Base-by-base conservation (phyloP, 2,888 invertebrate genomes). In the Cheilosia grossa region DNA sequence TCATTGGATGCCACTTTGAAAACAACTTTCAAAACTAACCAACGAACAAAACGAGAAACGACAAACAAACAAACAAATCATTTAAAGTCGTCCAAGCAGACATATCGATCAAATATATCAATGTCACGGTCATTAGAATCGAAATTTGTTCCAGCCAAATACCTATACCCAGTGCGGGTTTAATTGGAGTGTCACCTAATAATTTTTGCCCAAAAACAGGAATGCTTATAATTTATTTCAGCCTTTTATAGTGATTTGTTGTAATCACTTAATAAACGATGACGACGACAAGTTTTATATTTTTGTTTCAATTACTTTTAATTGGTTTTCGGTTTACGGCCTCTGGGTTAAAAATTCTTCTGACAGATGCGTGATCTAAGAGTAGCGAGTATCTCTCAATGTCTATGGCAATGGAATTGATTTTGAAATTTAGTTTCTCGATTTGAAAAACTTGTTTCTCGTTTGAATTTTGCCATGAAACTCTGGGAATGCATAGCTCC, bases 401-500 rank as follows among this genome's bases (percentile, higher is more conserved):
- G 27, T 51, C 51, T 24, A 4, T 37, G 37, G 33, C 33, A 63
- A 21, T 49, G 63, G 9, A 63, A 33, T 47, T 63, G 49, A 49
- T 33, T 63, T 63, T 63, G 17, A 30, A 61, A 61, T 44, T 37
- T 47, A 19, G n/a, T 21, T 42, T 56, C 5, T 56, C 15, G 30
- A 9, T 30, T 58, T 33, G 19, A 19, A 13, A 58, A 37, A 58
- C 37, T 58, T 15, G 58, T 58, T 37, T 37, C 58, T 58, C 13
- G 40, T 33, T 37, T 17, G 3, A 2, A 15, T n/a, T 61, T 58
- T 49, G 58, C 47, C 56, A 13, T 58, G 49, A 27, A 58, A 49
- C 24, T 49, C 24, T 70, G 70, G 59, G 59, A 59, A 70, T 49
- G 47, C 44, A 40, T 53, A 33, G 9, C 10, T 10, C 33, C 47